Evolutionary conservation across 2,797 vertebrate species (phyloP).

Genomic region (Gobionotothen gibberifrons): DNA sequence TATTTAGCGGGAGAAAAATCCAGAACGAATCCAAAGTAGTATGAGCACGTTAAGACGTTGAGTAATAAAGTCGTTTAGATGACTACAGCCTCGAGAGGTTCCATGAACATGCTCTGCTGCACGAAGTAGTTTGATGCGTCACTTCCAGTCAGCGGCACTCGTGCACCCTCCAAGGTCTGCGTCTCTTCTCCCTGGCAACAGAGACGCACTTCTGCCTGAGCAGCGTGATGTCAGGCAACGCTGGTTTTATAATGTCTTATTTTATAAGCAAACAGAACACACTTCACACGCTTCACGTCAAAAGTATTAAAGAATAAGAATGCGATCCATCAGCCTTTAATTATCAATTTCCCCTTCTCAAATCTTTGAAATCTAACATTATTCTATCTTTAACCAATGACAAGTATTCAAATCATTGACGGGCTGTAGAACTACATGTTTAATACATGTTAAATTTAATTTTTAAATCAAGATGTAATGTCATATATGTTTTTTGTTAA

Average conservation of each 20-base stretch:
- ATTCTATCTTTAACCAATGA: too few relatives aligned
- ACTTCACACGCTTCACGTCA: slow-evolving; percentile 9
- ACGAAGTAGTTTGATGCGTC: slow-evolving; percentile 60
- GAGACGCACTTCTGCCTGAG: slow-evolving; percentile 40
- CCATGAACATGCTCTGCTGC: slow-evolving; percentile 36
- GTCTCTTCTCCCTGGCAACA: slow-evolving; percentile 71
- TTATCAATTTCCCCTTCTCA: background rate
- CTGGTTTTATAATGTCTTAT: slow-evolving; percentile 36
- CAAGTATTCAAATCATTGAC: slow-evolving; percentile 11
- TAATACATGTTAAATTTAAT: too few relatives aligned
- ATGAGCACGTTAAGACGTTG: background rate
- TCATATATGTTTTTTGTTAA: background rate
- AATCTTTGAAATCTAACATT: slow-evolving; percentile 12
- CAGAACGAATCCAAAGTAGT: background rate
- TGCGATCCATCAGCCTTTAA: background rate
- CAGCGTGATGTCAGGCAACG: slow-evolving; percentile 52
- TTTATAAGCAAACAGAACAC: slow-evolving; percentile 39
- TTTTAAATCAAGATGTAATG: background rate
- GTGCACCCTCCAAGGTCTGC: slow-evolving; percentile 56
- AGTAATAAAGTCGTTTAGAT: slow-evolving; percentile 6
- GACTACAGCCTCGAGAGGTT: slow-evolving; percentile 10
- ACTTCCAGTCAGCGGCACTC: slow-evolving; percentile 66
- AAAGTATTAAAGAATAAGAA: background rate
- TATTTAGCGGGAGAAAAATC: background rate
- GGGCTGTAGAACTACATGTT: slow-evolving; percentile 12